Conservation (phyloP, 1,140 invertebrate species). For the Drosophila biarmipes region DNA sequence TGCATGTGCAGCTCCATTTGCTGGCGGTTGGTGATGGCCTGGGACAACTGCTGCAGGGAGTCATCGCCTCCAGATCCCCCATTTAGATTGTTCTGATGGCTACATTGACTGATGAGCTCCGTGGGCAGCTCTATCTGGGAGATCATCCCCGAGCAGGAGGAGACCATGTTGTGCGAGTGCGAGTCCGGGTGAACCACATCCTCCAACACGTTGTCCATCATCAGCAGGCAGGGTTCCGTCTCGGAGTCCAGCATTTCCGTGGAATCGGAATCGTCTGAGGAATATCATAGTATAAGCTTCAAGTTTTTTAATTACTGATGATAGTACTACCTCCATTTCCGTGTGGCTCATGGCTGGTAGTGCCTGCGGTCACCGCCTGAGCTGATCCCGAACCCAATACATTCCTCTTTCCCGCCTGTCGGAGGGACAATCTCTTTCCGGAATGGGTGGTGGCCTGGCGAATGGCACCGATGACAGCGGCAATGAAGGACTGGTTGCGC, state of each 20-base stretch:
- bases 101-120: constrained; percentile 71
- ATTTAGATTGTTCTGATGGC: constrained; percentile 55
- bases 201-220: constrained; percentile 90
- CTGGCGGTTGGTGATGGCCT: constrained; percentile 87
- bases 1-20: constrained; percentile 83
- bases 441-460: constrained; percentile 86
- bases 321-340: constrained; percentile 48
- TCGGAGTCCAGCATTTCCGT: constrained; percentile 90
- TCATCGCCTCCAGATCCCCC: constrained; percentile 85
- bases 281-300: not conserved
- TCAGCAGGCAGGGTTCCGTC: constrained; percentile 90
- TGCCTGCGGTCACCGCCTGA: constrained; percentile 9
- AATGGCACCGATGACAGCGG: constrained; percentile 89
- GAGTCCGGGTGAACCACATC: constrained; percentile 88
- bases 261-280: constrained; percentile 85
- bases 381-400: constrained; percentile 15
- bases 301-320: too few relatives aligned
- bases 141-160: constrained; percentile 85
- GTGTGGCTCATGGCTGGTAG: constrained; percentile 43
- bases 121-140: constrained; percentile 83
- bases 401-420: constrained; percentile 57
- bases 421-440: constrained; percentile 70
- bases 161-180: constrained; percentile 89
- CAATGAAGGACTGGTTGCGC: constrained; percentile 88
- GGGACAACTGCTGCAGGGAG: constrained; percentile 88